These are phyloP conservation scores for Brienomyrus longianalis DNA, from an alignment of 2,113 vertebrate genomes.

Conservation along the genomic window DNA sequence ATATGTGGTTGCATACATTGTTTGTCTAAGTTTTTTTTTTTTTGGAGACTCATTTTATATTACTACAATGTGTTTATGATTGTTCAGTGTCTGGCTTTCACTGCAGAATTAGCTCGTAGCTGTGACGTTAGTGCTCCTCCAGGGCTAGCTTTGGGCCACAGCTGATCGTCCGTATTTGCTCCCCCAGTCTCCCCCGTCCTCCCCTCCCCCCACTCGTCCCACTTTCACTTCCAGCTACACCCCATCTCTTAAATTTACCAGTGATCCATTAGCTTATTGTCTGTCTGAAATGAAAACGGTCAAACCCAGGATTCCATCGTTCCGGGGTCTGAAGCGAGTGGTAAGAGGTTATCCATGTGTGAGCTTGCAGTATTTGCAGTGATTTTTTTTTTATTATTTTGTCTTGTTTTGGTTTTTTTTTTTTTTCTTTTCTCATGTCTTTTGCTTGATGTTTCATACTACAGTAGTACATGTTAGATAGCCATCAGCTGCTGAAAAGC, in stretches of 20 bases:
- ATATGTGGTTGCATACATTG: not conserved
- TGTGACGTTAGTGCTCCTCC: too few relatives aligned
- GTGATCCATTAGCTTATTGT: constrained; percentile 87
- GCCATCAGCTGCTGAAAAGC: not conserved
- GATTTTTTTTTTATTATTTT: not conserved
- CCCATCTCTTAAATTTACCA: constrained; percentile 74
- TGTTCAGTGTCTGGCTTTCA: constrained; percentile 40
- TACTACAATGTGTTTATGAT: not conserved
- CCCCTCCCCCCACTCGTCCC: constrained; percentile 67
- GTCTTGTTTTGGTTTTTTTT: too few relatives aligned
- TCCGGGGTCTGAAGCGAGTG: constrained; percentile 86
- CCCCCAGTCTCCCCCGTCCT: constrained; percentile 73
- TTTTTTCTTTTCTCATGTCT: not conserved
- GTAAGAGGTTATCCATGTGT: constrained; percentile 66
- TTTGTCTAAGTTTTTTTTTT: not conserved
- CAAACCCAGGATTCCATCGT: constrained; percentile 86
- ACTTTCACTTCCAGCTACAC: constrained; percentile 69
- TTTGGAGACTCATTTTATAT: not conserved
- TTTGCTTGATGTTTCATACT: not conserved
- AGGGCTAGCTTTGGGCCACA: not conserved
- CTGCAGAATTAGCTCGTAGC: constrained; percentile 46
- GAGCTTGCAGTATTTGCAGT: constrained; percentile 24
- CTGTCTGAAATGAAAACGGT: constrained; percentile 88
- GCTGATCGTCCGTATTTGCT: constrained; percentile 28
- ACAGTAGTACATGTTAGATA: not conserved